Conservation (phyloP, 2,888 invertebrate species). For the Liopterus haemorrhoidalis region DNA sequence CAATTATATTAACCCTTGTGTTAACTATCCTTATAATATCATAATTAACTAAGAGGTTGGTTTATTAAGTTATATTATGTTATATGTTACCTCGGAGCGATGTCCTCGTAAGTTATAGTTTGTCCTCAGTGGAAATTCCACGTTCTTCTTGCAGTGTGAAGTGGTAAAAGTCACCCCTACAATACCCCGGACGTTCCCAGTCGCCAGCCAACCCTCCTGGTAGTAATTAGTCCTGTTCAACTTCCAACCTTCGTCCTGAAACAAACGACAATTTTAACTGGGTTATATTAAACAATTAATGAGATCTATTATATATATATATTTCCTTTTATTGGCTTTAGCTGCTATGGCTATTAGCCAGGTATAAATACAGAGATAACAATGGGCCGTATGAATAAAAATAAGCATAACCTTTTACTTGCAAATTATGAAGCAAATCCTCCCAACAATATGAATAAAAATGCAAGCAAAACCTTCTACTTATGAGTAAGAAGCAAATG, state of each 20-base stretch:
- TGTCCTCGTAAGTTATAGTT: slow-evolving; percentile 97
- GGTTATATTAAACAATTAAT: too few relatives aligned
- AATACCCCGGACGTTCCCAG: slow-evolving; percentile 88
- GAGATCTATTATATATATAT: too few relatives aligned
- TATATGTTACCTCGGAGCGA: slow-evolving; percentile 76
- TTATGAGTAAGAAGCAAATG: too few relatives aligned
- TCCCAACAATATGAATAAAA: too few relatives aligned
- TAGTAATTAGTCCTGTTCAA: slow-evolving; percentile 91
- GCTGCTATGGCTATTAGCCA: too few relatives aligned
- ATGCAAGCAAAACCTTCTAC: too few relatives aligned
- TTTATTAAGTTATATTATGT: slow-evolving; percentile 11
- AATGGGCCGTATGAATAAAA: too few relatives aligned
- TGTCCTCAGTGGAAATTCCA: slow-evolving; percentile 81
- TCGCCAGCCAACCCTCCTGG: slow-evolving; percentile 96
- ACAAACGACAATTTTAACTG: too few relatives aligned
- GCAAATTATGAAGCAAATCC: too few relatives aligned
- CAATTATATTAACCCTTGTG: background rate
- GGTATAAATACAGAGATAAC: too few relatives aligned
- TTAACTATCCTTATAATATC: slow-evolving; percentile 4
- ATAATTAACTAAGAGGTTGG: slow-evolving; percentile 9
- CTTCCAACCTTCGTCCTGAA: slow-evolving; percentile 92
- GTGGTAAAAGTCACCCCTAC: slow-evolving; percentile 96
- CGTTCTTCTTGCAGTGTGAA: slow-evolving; percentile 81
- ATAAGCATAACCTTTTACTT: too few relatives aligned
- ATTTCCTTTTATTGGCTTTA: too few relatives aligned